Conservation (phyloP, 2,888 invertebrate species). For the Beris morrisii region DNA sequence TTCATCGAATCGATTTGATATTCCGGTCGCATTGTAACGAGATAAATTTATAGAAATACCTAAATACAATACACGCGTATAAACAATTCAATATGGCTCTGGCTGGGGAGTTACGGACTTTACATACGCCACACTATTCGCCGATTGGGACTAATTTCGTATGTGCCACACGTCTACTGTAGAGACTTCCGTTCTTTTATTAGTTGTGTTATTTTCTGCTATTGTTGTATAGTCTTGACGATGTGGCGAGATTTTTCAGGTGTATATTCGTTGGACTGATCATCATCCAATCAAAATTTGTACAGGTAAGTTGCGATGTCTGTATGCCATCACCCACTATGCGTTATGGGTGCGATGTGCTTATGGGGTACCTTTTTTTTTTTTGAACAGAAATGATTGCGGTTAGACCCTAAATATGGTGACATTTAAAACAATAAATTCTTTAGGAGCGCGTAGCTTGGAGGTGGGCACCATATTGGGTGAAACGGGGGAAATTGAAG, state of each 20-base stretch:
- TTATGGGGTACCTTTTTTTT: constrained; percentile 8
- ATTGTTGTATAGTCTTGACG: not conserved
- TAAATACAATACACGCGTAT: constrained; percentile 36
- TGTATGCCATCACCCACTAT: too few species aligned
- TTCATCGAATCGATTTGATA: constrained; percentile 33
- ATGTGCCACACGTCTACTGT: constrained; percentile 34
- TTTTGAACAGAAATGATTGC: constrained; percentile 17
- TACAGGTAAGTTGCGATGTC: too few species aligned
- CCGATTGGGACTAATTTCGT: constrained; percentile 28
- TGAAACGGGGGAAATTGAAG: constrained; percentile 16
- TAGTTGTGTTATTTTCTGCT: constrained; percentile 32
- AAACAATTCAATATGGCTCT: constrained; percentile 22
- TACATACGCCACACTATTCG: not conserved
- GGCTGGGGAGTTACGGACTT: constrained; percentile 12
- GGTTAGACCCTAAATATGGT: constrained; percentile 16
- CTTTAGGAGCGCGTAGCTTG: not conserved
- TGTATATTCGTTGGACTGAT: not conserved
- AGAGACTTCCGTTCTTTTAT: constrained; percentile 40
- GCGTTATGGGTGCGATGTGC: not conserved
- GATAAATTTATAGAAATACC: constrained; percentile 39
- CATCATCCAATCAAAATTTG: too few species aligned
- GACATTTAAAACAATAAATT: not conserved
- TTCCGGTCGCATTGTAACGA: constrained; percentile 32
- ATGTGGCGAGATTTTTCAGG: not conserved
- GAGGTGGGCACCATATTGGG: constrained; percentile 5